A percentile compares a stretch with the other conserved stretches of the same genome.
Conservation (phyloP, 2,797 vertebrate species). For the Oreortyx pictus region DNA sequence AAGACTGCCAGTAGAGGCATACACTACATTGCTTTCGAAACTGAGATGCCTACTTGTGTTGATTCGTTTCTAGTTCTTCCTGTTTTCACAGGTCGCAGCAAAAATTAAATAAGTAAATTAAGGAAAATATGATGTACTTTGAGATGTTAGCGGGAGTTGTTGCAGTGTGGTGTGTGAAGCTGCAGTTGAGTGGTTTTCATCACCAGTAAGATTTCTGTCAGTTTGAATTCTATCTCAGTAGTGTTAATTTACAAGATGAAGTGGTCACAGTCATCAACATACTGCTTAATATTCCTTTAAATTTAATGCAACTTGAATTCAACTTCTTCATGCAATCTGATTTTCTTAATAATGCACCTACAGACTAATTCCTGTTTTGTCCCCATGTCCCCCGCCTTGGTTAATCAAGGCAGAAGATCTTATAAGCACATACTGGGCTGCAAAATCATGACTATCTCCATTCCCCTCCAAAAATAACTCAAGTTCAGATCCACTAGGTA, state of each 20-base stretch:
- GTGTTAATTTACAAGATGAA: not conserved
- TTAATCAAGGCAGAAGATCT: not conserved
- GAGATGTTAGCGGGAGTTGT: not conserved
- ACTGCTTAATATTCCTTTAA: not conserved
- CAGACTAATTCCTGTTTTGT: not conserved
- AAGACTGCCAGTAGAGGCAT: not conserved
- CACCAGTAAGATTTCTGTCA: not conserved
- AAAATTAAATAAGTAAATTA: not conserved
- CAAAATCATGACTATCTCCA: not conserved
- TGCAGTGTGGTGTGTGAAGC: not conserved
- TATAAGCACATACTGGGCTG: not conserved
- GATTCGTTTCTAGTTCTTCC: not conserved
- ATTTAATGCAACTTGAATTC: not conserved
- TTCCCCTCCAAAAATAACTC: not conserved
- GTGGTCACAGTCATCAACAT: not conserved
- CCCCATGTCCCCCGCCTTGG: not conserved
- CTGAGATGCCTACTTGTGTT: not conserved
- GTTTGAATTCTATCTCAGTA: not conserved
- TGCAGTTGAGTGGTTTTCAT: not conserved
- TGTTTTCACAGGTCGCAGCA: not conserved
- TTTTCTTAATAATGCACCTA: not conserved
- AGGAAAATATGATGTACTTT: not conserved
- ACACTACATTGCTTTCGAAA: not conserved
- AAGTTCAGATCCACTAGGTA: not conserved
- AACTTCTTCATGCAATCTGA: not conserved